These are phyloP conservation scores for Poecilus cupreus DNA, from an alignment of 2,888 invertebrate genomes.

Conservation along the genomic window DNA sequence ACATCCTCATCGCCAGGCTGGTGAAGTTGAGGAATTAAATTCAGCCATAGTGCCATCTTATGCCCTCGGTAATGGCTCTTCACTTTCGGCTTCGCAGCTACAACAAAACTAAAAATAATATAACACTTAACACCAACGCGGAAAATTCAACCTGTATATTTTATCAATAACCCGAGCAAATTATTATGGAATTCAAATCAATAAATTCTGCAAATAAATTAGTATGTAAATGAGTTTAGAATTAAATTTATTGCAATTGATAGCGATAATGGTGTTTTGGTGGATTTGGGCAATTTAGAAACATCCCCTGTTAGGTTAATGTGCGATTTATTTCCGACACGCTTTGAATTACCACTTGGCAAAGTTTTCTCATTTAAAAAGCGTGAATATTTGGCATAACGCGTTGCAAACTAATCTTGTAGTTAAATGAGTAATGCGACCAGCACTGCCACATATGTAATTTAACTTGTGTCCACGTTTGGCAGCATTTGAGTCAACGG, in stretches of 20 bases:
- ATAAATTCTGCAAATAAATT: slow-evolving; percentile 14
- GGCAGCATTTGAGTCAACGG: background rate
- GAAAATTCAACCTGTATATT: background rate
- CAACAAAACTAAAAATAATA: slow-evolving; percentile 65
- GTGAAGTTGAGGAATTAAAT: slow-evolving; percentile 89
- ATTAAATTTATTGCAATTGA: background rate
- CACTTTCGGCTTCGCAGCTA: slow-evolving; percentile 83
- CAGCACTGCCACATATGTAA: slow-evolving; percentile 15
- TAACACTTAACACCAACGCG: slow-evolving; percentile 46
- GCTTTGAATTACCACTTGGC: background rate
- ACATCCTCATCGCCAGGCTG: slow-evolving; percentile 84
- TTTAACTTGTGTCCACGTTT: background rate
- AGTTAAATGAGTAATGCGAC: slow-evolving; percentile 34
- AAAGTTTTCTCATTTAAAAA: slow-evolving; percentile 38
- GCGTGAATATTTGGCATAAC: slow-evolving; percentile 27
- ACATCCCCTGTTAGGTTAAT: slow-evolving; percentile 18
- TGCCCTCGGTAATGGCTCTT: slow-evolving; percentile 91
- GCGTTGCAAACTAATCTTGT: slow-evolving; percentile 24
- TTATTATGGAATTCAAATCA: too few species aligned
- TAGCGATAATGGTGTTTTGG: slow-evolving; percentile 8
- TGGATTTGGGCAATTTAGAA: background rate
- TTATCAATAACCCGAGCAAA: background rate
- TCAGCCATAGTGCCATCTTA: slow-evolving; percentile 93
- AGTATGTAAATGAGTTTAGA: slow-evolving; percentile 23
- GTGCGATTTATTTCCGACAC: slow-evolving; percentile 16